phyloP scores from a whole-genome alignment of 2,797 vertebrate species.

The Falco novaeseelandiae region DNA sequence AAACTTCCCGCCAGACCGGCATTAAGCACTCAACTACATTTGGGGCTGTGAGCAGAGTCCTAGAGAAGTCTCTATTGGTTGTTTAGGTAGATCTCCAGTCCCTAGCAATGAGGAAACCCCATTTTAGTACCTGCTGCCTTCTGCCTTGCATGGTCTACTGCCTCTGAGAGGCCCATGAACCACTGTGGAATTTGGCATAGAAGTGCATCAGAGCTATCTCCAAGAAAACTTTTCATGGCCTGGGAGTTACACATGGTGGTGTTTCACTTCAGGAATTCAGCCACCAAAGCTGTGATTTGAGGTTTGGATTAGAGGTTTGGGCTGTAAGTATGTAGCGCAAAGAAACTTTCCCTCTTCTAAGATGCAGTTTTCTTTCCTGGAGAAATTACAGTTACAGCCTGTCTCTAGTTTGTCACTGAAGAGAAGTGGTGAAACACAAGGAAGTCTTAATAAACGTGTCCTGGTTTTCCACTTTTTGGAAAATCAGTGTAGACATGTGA shows the following conservation, averaged over 20 bases:
- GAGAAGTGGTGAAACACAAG: background rate
- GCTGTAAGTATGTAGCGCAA: background rate
- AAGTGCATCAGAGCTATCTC: background rate
- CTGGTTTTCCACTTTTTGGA: background rate
- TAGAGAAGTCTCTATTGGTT: background rate
- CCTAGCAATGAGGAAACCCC: background rate
- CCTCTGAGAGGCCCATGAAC: background rate
- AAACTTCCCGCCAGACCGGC: background rate
- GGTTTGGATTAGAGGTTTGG: background rate
- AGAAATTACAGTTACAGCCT: background rate
- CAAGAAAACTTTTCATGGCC: background rate
- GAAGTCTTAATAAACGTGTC: background rate
- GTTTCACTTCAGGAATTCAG: background rate
- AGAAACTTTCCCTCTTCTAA: background rate
- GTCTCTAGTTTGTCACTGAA: background rate
- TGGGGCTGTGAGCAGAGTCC: background rate
- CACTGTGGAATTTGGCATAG: accelerated
- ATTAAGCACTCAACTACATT: background rate
- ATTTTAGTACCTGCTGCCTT: background rate
- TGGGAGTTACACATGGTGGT: no score
- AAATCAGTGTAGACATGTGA: background rate
- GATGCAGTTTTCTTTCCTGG: background rate
- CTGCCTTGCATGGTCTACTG: background rate
- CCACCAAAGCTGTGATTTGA: background rate
- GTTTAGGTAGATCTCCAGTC: background rate